phyloP scores from a whole-genome alignment of 1,140 invertebrate species.

The Ephestia elutella region DNA sequence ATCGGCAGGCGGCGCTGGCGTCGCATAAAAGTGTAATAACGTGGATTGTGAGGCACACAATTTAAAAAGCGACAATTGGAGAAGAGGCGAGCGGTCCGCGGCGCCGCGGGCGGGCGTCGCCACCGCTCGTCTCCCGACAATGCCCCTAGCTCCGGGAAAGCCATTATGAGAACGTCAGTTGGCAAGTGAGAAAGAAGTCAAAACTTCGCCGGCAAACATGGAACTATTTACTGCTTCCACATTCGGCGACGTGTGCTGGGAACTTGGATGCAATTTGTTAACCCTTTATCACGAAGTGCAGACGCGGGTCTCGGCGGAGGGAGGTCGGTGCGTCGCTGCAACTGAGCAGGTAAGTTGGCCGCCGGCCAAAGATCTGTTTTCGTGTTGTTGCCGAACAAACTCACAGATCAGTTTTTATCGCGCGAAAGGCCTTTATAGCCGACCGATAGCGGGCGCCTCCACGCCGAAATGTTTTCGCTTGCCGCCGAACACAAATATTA shows the following conservation, averaged over 20 bases:
- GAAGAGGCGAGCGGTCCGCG: slow-evolving; percentile 31
- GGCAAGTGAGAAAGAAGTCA: slow-evolving; percentile 55
- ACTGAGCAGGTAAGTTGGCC: slow-evolving; percentile 66
- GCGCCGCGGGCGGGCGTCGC: slow-evolving; percentile 31
- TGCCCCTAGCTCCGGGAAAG: slow-evolving; percentile 29
- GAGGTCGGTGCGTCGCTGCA: slow-evolving; percentile 29
- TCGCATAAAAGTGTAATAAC: slow-evolving; percentile 53
- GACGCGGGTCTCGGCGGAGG: slow-evolving; percentile 16
- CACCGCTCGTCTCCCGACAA: slow-evolving; percentile 28
- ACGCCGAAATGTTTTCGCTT: slow-evolving; percentile 57
- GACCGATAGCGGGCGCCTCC: slow-evolving; percentile 50
- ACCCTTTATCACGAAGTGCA: slow-evolving; percentile 49
- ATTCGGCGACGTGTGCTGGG: slow-evolving; percentile 48
- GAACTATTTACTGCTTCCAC: slow-evolving; percentile 58
- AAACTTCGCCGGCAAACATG: slow-evolving; percentile 57
- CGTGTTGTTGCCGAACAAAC: slow-evolving; percentile 61
- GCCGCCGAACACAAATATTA: slow-evolving; percentile 61
- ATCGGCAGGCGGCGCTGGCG: slow-evolving; percentile 15
- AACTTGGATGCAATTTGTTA: slow-evolving; percentile 61
- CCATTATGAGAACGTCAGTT: slow-evolving; percentile 48
- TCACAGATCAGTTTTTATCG: slow-evolving; percentile 74
- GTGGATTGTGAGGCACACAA: slow-evolving; percentile 47
- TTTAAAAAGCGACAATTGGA: slow-evolving; percentile 51
- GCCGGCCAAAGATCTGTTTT: slow-evolving; percentile 69
- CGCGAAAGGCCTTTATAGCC: slow-evolving; percentile 70